Conservation (phyloP, 2,113 vertebrate genomes). For the Emydocephalus ijimae region DNA sequence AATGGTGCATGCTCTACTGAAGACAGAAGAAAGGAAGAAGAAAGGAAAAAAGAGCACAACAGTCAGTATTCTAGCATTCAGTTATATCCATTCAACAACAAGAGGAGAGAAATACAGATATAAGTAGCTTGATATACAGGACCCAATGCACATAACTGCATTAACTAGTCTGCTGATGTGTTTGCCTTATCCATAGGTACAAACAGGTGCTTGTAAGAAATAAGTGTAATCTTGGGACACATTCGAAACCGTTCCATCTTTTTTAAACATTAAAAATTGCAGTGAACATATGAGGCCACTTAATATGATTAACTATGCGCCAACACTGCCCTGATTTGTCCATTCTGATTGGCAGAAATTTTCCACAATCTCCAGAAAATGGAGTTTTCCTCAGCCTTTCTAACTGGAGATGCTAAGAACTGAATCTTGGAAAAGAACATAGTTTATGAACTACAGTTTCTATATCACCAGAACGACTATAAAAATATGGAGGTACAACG, state of each 20-base stretch:
- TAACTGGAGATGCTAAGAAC: not conserved
- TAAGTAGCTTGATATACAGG: conserved; percentile 44
- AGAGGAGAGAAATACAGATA: conserved; percentile 51
- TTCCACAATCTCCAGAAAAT: not conserved
- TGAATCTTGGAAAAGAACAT: not conserved
- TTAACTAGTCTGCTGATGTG: not conserved
- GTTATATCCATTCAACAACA: conserved; percentile 50
- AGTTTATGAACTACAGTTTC: not conserved
- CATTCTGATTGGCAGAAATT: not conserved
- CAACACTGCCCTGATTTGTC: too few species aligned
- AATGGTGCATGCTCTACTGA: conserved; percentile 96
- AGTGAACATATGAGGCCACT: not conserved
- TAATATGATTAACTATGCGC: not conserved
- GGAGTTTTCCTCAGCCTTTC: not conserved
- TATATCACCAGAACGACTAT: not conserved
- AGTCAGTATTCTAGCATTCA: conserved; percentile 68
- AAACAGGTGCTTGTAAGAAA: conserved; percentile 7
- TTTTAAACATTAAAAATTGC: not conserved
- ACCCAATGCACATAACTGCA: conserved; percentile 25
- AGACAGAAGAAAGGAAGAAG: conserved; percentile 77
- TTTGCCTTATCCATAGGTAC: conserved; percentile 17
- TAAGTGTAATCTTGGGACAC: not conserved
- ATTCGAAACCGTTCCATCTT: not conserved
- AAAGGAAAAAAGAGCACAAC: conserved; percentile 61
- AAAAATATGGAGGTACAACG: not conserved